Evolutionary conservation across 1,140 invertebrate genomes (phyloP), one percentile per base, ranked within the genome.

Genomic region (Saxidomus purpurata): DNA sequence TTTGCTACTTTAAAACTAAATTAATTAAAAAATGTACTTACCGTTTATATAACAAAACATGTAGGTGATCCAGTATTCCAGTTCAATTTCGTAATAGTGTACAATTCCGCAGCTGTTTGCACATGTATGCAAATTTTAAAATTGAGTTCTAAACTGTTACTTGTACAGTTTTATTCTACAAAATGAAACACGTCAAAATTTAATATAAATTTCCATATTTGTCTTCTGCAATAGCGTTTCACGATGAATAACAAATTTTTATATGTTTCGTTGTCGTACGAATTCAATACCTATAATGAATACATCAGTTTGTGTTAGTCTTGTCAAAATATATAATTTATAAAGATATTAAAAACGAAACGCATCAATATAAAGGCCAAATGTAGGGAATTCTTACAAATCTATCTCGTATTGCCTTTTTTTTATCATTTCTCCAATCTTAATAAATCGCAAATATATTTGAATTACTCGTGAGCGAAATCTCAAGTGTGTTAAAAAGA

Each of bases 271-370:
- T 9, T 59, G 25, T 6, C 25, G 3, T 59, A 9, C 55, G 6
- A 59, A n/a, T 6, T 59, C 15, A 15, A 59, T 19, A 28, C 34
- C 15, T 22, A 38, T 63, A 71, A 38, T 71, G 17, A 71, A 38
- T 38, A 71, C 36, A 40, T 71, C 67, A 71, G 9, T 28, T 15
- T 38, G 6, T 11, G 67, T 71, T 4, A 71, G 6, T 38, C 34
- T 36, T 71, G 67, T 6, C 34, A 40, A 71, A 38, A 38, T 1
- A 22, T 19, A 22, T 17, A 71, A 38, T 6, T 38, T 71, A 71
- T 28, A 71, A 38, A 71, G 67, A 71, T 19, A 71, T 71, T 71
- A 38, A 38, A 71, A 38, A 15, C 9, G 67, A 38, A 71, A 40
- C 67, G 67, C 67, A 38, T 17, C 11, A 38, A 71, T 36, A 38